Conservation (phyloP, 2,797 vertebrate species). For the Helicolenus hilgendorfi region DNA sequence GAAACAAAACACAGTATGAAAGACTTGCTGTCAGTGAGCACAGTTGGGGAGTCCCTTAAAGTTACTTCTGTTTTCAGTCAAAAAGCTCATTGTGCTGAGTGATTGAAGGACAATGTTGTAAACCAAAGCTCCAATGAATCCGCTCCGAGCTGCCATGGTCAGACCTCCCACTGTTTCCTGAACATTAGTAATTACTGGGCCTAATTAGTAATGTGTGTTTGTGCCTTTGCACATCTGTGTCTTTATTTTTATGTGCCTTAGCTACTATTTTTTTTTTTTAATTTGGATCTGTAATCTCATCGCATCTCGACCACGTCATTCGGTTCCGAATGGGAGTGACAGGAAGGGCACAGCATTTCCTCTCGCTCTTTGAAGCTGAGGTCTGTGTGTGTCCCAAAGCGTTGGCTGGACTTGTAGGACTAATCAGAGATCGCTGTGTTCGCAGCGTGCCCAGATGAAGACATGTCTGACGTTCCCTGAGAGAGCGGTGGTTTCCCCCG, state of each 20-base stretch:
- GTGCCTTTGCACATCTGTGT: background rate
- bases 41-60: constrained; percentile 47
- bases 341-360: constrained; percentile 89
- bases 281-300: constrained; percentile 76
- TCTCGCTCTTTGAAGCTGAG: constrained; percentile 83
- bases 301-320: constrained; percentile 77
- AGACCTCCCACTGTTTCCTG: constrained; percentile 14
- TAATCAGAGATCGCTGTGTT: constrained; percentile 70
- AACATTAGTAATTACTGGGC: constrained; percentile 10
- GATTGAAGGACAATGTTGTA: constrained; percentile 40
- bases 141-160: constrained; percentile 5
- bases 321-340: constrained; percentile 78
- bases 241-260: constrained; percentile 36
- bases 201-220: background rate
- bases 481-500: constrained; percentile 58
- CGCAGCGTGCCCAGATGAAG: constrained; percentile 76
- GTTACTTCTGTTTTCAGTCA: background rate
- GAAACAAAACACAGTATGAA: background rate
- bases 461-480: constrained; percentile 51
- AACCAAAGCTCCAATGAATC: constrained; percentile 32
- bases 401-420: constrained; percentile 56
- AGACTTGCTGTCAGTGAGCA: constrained; percentile 18
- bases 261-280: background rate
- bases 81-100: constrained; percentile 48
- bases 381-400: constrained; percentile 71